Evolutionary conservation across 2,797 vertebrate species (phyloP), one percentile per base, ranked within the genome.

Genomic region (Microctenopoma stevenorrisi): DNA sequence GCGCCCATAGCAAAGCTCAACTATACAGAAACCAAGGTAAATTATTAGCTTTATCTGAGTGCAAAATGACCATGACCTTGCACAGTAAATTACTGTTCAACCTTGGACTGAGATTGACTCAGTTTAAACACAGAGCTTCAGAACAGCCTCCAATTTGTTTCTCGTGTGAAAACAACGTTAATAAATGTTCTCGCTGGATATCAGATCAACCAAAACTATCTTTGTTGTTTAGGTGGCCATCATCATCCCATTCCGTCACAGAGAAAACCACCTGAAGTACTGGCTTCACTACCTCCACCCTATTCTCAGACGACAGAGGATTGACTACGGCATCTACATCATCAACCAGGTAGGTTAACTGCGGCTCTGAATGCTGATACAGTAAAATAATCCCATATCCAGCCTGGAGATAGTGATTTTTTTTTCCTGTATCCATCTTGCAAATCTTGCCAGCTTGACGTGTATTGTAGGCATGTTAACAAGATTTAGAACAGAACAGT

Each of bases 241-340:
- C 80, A 98, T 99, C 92, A 98, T 99, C 85, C 98, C 98, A 7
- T 99, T 98, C 84, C 94, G 98, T 42, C 96, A 99, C 91, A 94
- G 98, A 0, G 97, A 99, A 67, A 96, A 98, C 85, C 98, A 99
- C 80, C 96, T 99, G 7, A 97, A 96, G 79, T 99, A 98, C 94
- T 99, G 98, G 98, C 95, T 99, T 68, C 97, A 99, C 90, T 99
- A 99, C 78, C 91, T 99, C 83, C 98, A 99, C 87, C 98, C 98
- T 15, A 97, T 99, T 84, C 94, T 99, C 62, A 94, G 97, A 57
- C 94, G 98, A 33, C 98, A 99, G 93, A 97, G 91, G 91, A 96
- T 98, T 38, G 95, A 96, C 87, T 99, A 99, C 0, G 96, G 97
- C 64, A 95, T 99, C 93, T 99, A 96, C 69, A 97, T 99, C 84